phyloP scores from a whole-genome alignment of 1,140 invertebrate genomes.

The Himalopsyche phryganea region DNA sequence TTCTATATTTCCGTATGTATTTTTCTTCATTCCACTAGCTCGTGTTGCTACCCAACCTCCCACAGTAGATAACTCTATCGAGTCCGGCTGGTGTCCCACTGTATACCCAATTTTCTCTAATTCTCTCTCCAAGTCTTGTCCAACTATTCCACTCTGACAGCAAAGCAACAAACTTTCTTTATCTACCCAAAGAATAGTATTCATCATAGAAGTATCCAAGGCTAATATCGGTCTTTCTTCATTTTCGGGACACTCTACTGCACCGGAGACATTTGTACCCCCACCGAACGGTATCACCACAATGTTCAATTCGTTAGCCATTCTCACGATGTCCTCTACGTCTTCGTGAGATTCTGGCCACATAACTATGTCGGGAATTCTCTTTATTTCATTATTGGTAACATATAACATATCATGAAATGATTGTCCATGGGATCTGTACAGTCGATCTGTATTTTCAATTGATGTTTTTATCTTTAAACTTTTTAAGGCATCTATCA shows the following conservation, averaged over 20 bases:
- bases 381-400: conserved; percentile 51
- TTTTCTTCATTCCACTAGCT: conserved; percentile 79
- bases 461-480: conserved; percentile 54
- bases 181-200: conserved; percentile 66
- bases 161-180: conserved; percentile 62
- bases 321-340: conserved; percentile 58
- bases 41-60: conserved; percentile 75
- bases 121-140: conserved; percentile 60
- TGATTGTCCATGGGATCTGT: conserved; percentile 67
- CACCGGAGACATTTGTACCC: conserved; percentile 68
- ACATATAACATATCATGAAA: conserved; percentile 64
- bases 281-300: conserved; percentile 71
- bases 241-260: conserved; percentile 59
- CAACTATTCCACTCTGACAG: conserved; percentile 64
- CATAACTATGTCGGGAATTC: conserved; percentile 67
- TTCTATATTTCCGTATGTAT: conserved; percentile 74
- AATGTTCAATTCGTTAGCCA: conserved; percentile 58
- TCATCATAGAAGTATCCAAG: conserved; percentile 70
- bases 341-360: conserved; percentile 62
- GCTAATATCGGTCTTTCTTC: conserved; percentile 64
- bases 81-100: conserved; percentile 70
- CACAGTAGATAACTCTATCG: conserved; percentile 71
- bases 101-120: conserved; percentile 50
- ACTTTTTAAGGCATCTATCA: conserved; percentile 52
- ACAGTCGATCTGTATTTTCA: conserved; percentile 58